A percentile compares a stretch with the other conserved stretches of the same genome.
phyloP scores from a whole-genome alignment of 2,113 vertebrate species.

The Notarius lentiginosus region DNA sequence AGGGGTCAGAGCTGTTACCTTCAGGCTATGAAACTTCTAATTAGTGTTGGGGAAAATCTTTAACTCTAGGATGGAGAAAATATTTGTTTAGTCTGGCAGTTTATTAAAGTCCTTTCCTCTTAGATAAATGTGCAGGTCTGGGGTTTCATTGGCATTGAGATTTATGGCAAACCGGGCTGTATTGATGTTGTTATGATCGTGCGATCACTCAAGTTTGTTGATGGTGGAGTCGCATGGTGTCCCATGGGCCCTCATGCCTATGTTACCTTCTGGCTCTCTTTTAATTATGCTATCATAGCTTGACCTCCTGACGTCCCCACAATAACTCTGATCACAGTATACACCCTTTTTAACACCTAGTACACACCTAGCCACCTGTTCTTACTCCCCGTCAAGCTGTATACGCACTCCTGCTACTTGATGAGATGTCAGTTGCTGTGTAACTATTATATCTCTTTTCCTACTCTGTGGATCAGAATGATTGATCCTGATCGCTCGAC shows the following conservation, averaged over 20 bases:
- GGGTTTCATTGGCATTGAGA: not conserved
- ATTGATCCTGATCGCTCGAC: not conserved
- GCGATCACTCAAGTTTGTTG: not conserved
- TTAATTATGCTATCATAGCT: constrained; percentile 15
- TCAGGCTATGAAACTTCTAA: not conserved
- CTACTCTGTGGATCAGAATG: not conserved
- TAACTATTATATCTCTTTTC: not conserved
- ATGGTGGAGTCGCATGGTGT: not conserved
- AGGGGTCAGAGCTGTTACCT: not conserved
- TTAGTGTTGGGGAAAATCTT: not conserved
- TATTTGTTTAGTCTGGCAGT: not conserved
- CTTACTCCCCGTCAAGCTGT: constrained; percentile 1
- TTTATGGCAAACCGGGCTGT: not conserved
- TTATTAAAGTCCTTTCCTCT: not conserved
- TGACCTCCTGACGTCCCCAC: not conserved
- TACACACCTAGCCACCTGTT: constrained; percentile 7
- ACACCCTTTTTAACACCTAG: not conserved
- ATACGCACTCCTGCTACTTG: not conserved
- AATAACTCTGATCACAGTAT: not conserved
- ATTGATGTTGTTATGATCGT: not conserved
- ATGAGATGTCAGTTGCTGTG: not conserved
- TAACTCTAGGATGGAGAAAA: not conserved
- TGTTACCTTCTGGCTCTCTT: constrained; percentile 12
- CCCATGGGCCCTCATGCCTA: constrained; percentile 7
- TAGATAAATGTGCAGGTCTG: not conserved